Evolutionary conservation across 2,797 vertebrate species (phyloP).

Genomic region (Acrossocheilus wenchowensis): DNA sequence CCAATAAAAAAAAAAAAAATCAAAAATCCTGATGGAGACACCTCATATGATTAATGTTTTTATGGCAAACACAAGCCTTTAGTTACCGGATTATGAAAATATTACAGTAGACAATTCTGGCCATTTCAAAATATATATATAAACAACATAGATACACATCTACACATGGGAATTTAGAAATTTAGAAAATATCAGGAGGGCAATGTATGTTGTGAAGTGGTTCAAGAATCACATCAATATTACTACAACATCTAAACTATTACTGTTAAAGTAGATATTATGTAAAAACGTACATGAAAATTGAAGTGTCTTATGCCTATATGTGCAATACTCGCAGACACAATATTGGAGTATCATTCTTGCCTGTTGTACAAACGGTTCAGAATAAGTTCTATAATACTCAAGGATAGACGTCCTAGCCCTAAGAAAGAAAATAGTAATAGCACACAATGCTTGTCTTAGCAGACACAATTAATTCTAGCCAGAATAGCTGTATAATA

Average conservation of each 20-base stretch:
- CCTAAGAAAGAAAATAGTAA: constrained; percentile 5
- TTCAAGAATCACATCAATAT: background rate
- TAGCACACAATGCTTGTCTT: background rate
- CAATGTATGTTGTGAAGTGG: background rate
- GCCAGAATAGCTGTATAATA: background rate
- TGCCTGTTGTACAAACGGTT: background rate
- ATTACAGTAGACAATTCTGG: constrained; percentile 3
- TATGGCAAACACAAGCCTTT: constrained; percentile 2
- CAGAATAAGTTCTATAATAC: constrained; percentile 7
- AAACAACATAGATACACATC: constrained; percentile 21
- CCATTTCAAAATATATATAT: constrained; percentile 8
- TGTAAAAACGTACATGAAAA: background rate
- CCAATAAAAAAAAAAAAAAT: background rate
- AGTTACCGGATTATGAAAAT: background rate
- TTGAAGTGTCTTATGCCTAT: background rate
- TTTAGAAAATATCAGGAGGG: background rate
- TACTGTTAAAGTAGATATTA: background rate
- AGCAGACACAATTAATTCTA: constrained; percentile 1
- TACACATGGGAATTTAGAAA: background rate
- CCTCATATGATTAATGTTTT: background rate
- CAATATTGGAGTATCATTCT: background rate
- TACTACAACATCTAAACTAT: background rate
- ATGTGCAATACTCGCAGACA: background rate
- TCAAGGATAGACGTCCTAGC: background rate
- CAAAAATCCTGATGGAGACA: background rate